Evolutionary conservation across 2,797 vertebrate species (phyloP), one percentile per base, ranked within the genome.

Genomic region (Alouatta caraya): DNA sequence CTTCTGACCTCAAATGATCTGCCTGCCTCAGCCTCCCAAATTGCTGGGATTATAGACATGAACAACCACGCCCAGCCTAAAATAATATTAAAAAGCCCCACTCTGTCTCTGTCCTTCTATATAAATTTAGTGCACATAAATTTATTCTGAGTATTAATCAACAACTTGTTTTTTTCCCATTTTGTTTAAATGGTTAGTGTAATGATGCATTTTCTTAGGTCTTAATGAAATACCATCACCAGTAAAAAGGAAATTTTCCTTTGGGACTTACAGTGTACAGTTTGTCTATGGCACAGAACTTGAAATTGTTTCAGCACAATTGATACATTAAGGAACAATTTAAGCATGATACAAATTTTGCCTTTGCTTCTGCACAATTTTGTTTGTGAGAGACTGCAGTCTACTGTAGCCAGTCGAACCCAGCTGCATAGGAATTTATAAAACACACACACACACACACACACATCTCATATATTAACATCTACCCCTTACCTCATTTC

Each of bases 191-290:
- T 72, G 15, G 9, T 55, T 80, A 59, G 37, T 81, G 88, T 28
- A 94, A 2, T 88, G 73, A 83, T 90, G 11, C 5, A 13, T 84
- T 96, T 17, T 90, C 22, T 91, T 76, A 84, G 76, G 48, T 70
- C 33, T 83, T 90, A 90, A 90, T 90, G 37, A 97, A 96, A 61
- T 81, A 84, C 19, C 37, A 15, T 17, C 26, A 57, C 94, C 10
- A 89, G 24, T 48, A 33, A 83, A 95, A 86, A 80, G 37, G 76
- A 70, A 61, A 5, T 21, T 81, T 94, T 72, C 21, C 8, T n/a
- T 64, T 75, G 42, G 26, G 5, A 55, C 22, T 88, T 59, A 92
- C 0, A 59, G 4, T 24, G 14, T 72, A n/a, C 9, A 15, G 19
- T 50, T 95, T 52, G 92, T 4, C n/a, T 88, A 6, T 59, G 57